A percentile compares a stretch with the other conserved stretches of the same genome.
Evolutionary conservation across 2,888 invertebrate genomes (phyloP).

Genomic region (Leptodirus hochenwartii): DNA sequence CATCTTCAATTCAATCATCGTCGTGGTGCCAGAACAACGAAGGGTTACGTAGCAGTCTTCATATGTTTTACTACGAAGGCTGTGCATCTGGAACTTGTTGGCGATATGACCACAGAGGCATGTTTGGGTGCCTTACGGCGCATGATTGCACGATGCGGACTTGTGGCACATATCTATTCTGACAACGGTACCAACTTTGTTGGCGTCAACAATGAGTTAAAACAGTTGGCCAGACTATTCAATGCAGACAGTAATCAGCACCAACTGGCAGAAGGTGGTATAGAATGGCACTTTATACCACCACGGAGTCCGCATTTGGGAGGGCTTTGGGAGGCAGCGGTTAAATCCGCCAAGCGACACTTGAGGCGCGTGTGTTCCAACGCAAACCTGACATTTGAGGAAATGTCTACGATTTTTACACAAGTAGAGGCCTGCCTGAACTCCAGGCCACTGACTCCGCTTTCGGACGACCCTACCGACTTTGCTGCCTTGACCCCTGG

Average conservation of each 20-base stretch:
- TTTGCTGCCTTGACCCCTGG: conserved; percentile 15
- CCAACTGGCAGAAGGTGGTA: neutral
- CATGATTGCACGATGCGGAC: conserved; percentile 3
- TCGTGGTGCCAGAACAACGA: too few species aligned
- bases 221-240: conserved; percentile 1
- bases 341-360: conserved; percentile 5
- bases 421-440: conserved; percentile 8
- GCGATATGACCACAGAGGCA: conserved; percentile 4
- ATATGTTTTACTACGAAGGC: too few species aligned
- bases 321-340: conserved; percentile 7
- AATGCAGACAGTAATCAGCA: too few species aligned
- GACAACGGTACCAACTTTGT: conserved; percentile 7
- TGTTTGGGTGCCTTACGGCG: conserved; percentile 6
- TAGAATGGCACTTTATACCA: conserved; percentile 7
- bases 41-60: too few species aligned
- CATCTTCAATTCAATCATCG: too few species aligned
- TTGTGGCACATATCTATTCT: conserved; percentile 1
- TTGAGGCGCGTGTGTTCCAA: conserved; percentile 2
- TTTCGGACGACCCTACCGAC: conserved; percentile 12
- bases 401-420: conserved; percentile 6
- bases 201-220: conserved; percentile 4
- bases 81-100: conserved; percentile 7
- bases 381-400: conserved; percentile 4
- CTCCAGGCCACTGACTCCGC: conserved; percentile 4
- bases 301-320: conserved; percentile 7